Conservation (phyloP, 2,113 vertebrate genomes). For the Bubo blakistoni region DNA sequence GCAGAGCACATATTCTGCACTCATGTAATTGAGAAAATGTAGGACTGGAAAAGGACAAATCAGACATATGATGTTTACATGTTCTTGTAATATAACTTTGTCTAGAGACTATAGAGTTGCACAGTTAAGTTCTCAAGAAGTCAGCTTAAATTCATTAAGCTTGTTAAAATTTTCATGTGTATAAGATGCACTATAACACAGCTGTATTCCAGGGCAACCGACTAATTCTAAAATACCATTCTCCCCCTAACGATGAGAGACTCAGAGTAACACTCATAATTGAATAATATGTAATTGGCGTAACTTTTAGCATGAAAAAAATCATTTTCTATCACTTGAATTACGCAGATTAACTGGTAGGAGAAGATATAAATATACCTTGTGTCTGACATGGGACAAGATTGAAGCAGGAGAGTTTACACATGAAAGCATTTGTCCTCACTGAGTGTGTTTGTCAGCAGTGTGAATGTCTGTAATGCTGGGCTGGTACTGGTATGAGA, state of each 20-base stretch:
- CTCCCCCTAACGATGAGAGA: not conserved
- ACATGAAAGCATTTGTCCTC: not conserved
- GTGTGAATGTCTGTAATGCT: fast-evolving
- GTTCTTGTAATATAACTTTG: not conserved
- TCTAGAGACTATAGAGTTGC: not conserved
- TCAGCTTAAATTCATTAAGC: constrained; percentile 26
- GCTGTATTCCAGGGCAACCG: not conserved
- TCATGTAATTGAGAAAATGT: not conserved
- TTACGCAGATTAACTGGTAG: not conserved
- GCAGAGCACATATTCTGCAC: not conserved
- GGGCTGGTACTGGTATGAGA: not conserved
- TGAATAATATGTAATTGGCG: not conserved
- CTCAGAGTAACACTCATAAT: not conserved
- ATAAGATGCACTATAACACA: not conserved
- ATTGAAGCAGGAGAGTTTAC: not conserved
- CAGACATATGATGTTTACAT: not conserved
- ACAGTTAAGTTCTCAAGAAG: not conserved
- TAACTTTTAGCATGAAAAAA: not conserved
- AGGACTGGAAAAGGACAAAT: not conserved
- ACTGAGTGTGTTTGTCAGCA: not conserved
- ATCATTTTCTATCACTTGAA: not conserved
- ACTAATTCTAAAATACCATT: not conserved
- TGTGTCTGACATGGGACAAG: not conserved
- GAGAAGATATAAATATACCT: not conserved
- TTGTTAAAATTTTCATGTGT: not conserved